phyloP scores from a whole-genome alignment of 2,888 invertebrate genomes.

The Copidosoma aretas region DNA sequence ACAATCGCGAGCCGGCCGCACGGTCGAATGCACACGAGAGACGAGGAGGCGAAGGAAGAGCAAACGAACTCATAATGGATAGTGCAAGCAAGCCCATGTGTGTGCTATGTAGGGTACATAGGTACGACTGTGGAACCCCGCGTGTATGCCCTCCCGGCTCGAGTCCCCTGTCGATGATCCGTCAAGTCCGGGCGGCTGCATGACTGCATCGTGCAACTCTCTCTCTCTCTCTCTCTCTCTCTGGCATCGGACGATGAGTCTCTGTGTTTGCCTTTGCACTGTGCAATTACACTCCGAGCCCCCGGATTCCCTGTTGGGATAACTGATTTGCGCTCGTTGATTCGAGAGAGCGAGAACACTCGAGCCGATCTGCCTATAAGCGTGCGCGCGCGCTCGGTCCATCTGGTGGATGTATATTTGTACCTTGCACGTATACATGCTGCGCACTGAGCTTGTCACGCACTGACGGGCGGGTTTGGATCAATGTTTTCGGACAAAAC shows the following conservation, averaged over 20 bases:
- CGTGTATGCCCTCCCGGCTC: too few relatives aligned
- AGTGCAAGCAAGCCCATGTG: slow-evolving; percentile 14
- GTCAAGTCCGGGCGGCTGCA: slow-evolving; percentile 16
- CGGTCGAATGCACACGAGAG: not conserved
- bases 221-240: too few relatives aligned
- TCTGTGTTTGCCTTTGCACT: slow-evolving; percentile 12
- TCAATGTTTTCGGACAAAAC: too few relatives aligned
- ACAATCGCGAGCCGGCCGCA: not conserved
- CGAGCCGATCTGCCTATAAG: too few relatives aligned
- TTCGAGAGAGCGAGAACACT: slow-evolving; percentile 5
- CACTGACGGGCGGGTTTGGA: too few relatives aligned
- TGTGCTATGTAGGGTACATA: not conserved
- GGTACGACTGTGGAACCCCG: too few relatives aligned
- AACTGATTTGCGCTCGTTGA: slow-evolving; percentile 35
- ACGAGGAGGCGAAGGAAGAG: not conserved
- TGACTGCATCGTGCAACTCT: too few relatives aligned
- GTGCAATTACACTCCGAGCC: slow-evolving; percentile 28
- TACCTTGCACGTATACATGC: too few relatives aligned
- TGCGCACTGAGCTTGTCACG: too few relatives aligned
- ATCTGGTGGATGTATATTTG: too few relatives aligned
- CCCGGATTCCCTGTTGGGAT: slow-evolving; percentile 30
- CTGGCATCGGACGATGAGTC: too few relatives aligned
- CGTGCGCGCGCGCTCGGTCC: slow-evolving; percentile 3
- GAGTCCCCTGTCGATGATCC: slow-evolving; percentile 21
- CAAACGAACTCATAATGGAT: slow-evolving; percentile 34